Base-by-base conservation (phyloP, 2,113 vertebrate species). In the Trematomus loennbergii region DNA sequence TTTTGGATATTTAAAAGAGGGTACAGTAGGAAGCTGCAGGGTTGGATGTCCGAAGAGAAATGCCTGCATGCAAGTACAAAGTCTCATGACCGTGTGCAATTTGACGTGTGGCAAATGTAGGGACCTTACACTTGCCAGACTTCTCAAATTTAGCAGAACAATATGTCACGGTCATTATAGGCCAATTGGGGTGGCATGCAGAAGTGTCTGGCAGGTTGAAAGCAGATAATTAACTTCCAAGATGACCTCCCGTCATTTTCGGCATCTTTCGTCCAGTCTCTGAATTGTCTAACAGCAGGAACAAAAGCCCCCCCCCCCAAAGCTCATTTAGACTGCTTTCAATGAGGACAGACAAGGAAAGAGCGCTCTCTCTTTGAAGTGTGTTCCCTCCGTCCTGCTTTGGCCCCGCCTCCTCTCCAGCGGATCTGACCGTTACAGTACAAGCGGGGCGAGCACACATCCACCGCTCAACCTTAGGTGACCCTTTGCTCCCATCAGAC, bases 401-500 rank as follows among this genome's bases (percentile, higher is more conserved):
- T 60, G 33, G 75, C 88, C 87, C 87, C 90, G 66, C 85, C 89
- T 90, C 87, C 91, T 82, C 84, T 85, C 87, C 73, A 22, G 20
- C 18, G 80, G 78, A 86, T 90, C 88, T 87, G 89, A 89, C 87
- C 75, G 64, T 92, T 93, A 89, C 87, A 89, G 90, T 92, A 92
- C 64, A 66, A 86, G 82, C 76, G 5, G 76, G 82, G 73, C 89
- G 80, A 72, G 73, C 87, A 91, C 91, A 93, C 94, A 93, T 94
- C 93, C 91, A 22, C 58, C 55, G 78, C 75, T 91, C 88, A 91
- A 92, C 92, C 92, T 94, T 78, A 91, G 63, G 71, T 91, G 90
- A 94, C 92, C 90, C 90, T 88, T 29, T 83, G 79, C 67, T 78
- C 91, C 67, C 78, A 33, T 89, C 88, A 75, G 88, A 82, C 92